Conservation (phyloP, 1,140 invertebrate genomes). For the Leptinotarsa lineolata region DNA sequence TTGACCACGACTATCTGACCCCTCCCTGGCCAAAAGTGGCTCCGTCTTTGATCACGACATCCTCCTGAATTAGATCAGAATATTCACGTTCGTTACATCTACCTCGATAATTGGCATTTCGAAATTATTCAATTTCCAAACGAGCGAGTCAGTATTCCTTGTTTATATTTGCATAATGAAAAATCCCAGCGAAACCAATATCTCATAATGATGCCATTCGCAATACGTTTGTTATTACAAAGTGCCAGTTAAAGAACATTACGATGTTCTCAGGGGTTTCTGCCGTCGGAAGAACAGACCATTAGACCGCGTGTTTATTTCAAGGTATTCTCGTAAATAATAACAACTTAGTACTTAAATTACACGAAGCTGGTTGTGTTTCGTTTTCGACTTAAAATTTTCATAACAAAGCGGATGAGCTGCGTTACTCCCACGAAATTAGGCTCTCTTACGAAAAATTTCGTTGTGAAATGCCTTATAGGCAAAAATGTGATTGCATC, state of each 20-base stretch:
- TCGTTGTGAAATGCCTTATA: too few species aligned
- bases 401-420: conserved; percentile 38
- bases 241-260: conserved; percentile 27
- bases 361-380: conserved; percentile 32
- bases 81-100: neutral
- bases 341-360: conserved; percentile 38
- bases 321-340: conserved; percentile 38
- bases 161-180: conserved; percentile 17
- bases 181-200: conserved; percentile 16
- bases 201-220: conserved; percentile 18
- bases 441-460: too few species aligned
- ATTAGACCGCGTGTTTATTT: conserved; percentile 40
- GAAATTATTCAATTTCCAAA: neutral
- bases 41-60: too few species aligned
- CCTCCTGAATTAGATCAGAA: too few species aligned
- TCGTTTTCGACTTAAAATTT: conserved; percentile 33
- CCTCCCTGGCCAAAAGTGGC: too few species aligned
- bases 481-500: too few species aligned
- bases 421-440: too few species aligned
- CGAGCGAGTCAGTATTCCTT: neutral
- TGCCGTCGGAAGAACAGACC: conserved; percentile 28
- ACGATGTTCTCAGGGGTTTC: conserved; percentile 30
- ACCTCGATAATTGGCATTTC: neutral
- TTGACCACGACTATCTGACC: too few species aligned
- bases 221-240: conserved; percentile 25